A percentile compares a stretch with the other conserved stretches of the same genome.
phyloP scores from a whole-genome alignment of 2,797 vertebrate species.

The Pipistrellus pipistrellus region DNA sequence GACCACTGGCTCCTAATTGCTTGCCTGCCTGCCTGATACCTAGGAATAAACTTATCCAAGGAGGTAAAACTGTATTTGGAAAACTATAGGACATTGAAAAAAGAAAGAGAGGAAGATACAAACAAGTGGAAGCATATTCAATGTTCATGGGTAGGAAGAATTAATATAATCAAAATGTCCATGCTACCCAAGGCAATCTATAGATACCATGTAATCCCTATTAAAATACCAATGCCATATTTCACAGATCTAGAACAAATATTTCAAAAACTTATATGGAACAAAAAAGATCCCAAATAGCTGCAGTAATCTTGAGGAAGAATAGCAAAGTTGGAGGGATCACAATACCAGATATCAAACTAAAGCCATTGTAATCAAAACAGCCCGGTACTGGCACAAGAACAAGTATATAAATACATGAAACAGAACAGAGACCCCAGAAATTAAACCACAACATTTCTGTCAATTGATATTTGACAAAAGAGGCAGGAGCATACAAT shows the following conservation, averaged over 20 bases:
- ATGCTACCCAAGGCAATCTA: not conserved
- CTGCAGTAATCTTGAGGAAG: not conserved
- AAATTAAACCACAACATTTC: not conserved
- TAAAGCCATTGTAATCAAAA: not conserved
- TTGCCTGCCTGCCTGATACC: not conserved
- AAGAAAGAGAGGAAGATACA: not conserved
- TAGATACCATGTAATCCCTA: not conserved
- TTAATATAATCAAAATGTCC: not conserved
- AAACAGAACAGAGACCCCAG: not conserved
- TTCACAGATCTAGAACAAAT: not conserved
- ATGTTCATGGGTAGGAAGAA: not conserved
- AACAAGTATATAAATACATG: not conserved
- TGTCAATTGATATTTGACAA: not conserved
- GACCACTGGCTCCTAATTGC: too few species aligned
- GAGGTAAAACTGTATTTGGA: not conserved
- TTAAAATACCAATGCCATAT: not conserved
- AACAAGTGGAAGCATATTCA: not conserved
- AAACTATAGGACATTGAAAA: not conserved
- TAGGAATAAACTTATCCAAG: not conserved
- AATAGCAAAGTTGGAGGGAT: not conserved
- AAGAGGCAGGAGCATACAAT: not conserved
- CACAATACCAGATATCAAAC: not conserved
- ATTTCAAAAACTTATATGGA: not conserved
- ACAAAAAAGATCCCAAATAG: not conserved
- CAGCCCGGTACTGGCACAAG: not conserved